A percentile compares a stretch with the other conserved stretches of the same genome.
Conservation (phyloP, 1,140 invertebrate genomes). For the Andricus grossulariae region DNA sequence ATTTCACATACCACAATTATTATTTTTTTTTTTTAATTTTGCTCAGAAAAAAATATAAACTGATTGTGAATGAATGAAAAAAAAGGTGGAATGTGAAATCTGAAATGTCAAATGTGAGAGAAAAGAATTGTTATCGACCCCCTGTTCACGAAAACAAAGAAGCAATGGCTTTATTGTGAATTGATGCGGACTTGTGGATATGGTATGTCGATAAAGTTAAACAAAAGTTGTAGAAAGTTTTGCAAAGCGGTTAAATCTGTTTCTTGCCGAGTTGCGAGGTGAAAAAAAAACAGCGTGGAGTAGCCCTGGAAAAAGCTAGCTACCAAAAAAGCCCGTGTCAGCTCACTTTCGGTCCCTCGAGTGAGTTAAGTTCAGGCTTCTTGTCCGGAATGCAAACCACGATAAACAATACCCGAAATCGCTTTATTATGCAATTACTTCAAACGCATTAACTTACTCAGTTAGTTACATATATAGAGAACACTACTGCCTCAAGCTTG, state of each 20-base stretch:
- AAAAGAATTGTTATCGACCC: no score
- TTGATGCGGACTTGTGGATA: no score
- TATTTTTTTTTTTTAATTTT: no score
- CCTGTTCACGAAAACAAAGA: no score
- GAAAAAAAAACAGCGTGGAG: not conserved
- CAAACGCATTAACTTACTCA: slow-evolving; percentile 6
- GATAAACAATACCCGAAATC: slow-evolving; percentile 24
- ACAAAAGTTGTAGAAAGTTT: not conserved
- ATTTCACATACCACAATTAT: no score
- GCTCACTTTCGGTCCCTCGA: slow-evolving; percentile 37
- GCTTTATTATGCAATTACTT: slow-evolving; percentile 24
- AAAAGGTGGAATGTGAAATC: no score
- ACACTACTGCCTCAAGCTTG: not conserved
- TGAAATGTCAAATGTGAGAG: no score
- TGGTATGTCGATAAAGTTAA: not conserved
- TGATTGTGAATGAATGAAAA: no score
- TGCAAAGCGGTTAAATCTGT: slow-evolving; percentile 23
- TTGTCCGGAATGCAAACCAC: not conserved
- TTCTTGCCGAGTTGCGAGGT: not conserved
- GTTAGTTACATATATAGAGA: slow-evolving; percentile 18
- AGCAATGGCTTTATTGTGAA: no score
- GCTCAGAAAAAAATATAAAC: no score
- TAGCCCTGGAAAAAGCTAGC: not conserved
- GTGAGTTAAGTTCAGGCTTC: slow-evolving; percentile 13
- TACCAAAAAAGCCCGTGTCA: slow-evolving; percentile 31